Evolutionary conservation across 2,113 vertebrate species (phyloP).

Genomic region (Lepus americanus): DNA sequence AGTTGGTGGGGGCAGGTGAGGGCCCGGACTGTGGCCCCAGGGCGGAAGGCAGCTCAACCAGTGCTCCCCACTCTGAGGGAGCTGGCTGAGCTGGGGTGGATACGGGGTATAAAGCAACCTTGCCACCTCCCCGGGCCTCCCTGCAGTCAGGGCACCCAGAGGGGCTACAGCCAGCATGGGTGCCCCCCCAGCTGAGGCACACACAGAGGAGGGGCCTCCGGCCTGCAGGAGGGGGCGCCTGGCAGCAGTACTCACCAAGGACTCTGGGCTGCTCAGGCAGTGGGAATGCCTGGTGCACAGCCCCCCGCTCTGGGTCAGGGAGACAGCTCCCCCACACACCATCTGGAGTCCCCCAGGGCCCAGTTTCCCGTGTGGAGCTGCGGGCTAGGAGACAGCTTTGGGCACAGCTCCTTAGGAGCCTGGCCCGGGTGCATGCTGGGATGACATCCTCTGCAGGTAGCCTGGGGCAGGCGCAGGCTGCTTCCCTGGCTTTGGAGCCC

Average conservation of each 20-base stretch:
- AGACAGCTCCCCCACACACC: background rate
- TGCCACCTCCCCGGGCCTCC: background rate
- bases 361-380: background rate
- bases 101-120: background rate
- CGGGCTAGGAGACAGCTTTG: background rate
- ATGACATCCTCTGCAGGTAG: background rate
- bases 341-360: too few species aligned
- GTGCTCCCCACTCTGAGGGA: too few species aligned
- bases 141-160: background rate
- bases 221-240: background rate
- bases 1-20: background rate
- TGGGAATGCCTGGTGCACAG: background rate
- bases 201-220: background rate
- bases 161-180: background rate
- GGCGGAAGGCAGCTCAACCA: background rate
- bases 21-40: background rate
- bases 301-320: background rate
- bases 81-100: background rate
- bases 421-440: background rate
- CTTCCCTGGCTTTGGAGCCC: background rate
- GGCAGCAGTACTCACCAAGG: background rate
- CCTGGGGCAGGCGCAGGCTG: background rate
- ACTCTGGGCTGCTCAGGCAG: background rate
- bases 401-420: background rate
- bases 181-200: background rate